Evolutionary conservation across 2,797 vertebrate genomes (phyloP).

Genomic region (Pangasius macronema): DNA sequence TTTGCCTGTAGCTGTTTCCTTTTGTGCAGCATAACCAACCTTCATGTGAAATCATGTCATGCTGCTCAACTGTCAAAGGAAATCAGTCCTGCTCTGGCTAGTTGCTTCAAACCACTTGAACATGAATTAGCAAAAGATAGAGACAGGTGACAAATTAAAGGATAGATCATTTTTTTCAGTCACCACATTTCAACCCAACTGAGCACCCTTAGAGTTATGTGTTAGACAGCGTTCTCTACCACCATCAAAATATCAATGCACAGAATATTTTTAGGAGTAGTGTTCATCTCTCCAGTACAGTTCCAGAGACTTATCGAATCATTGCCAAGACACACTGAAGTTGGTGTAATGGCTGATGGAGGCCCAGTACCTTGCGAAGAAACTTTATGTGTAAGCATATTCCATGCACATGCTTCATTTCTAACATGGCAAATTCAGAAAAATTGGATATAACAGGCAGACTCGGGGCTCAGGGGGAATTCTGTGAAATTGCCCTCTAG

Average conservation of each 20-base stretch:
- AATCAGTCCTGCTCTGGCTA: slow-evolving; percentile 30
- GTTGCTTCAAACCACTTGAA: slow-evolving; percentile 2
- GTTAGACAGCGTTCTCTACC: neutral
- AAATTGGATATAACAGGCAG: neutral
- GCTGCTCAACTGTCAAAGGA: slow-evolving; percentile 39
- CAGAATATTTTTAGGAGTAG: neutral
- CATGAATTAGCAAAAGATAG: neutral
- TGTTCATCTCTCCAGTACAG: neutral
- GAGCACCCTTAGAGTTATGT: neutral
- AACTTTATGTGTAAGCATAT: neutral
- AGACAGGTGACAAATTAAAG: neutral
- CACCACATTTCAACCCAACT: neutral
- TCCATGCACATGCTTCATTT: neutral
- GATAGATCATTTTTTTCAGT: neutral
- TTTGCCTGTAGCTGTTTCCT: slow-evolving; percentile 39
- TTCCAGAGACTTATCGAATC: neutral
- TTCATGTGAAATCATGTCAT: slow-evolving; percentile 36
- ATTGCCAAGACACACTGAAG: neutral
- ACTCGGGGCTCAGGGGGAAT: neutral
- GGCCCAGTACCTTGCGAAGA: neutral
- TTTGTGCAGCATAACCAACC: slow-evolving; percentile 23
- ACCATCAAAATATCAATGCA: neutral
- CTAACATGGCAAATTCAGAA: neutral
- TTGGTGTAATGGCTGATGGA: neutral
- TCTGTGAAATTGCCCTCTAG: neutral